phyloP scores from a whole-genome alignment of 2,113 vertebrate species.

The Shinisaurus crocodilurus region DNA sequence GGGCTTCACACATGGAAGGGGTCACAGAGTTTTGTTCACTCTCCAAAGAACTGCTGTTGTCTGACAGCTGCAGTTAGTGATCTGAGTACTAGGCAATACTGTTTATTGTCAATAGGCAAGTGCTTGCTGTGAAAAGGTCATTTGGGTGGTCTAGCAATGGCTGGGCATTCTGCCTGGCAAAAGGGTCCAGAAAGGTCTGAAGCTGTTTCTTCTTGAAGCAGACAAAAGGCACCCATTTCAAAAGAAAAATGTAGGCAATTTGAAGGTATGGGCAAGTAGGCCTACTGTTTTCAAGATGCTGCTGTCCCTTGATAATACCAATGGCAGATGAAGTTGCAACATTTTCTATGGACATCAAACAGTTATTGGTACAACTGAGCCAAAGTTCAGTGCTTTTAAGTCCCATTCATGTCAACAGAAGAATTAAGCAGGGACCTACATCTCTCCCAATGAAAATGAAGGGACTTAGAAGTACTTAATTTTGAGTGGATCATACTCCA shows the following conservation, averaged over 20 bases:
- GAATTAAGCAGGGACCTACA: background rate
- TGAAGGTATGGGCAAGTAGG: background rate
- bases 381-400: background rate
- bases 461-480: background rate
- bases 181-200: background rate
- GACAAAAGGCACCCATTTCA: background rate
- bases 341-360: background rate
- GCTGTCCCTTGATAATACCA: background rate
- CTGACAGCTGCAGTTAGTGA: no score
- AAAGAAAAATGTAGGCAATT: background rate
- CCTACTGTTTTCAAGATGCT: accelerated
- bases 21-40: background rate
- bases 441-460: background rate
- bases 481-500: background rate
- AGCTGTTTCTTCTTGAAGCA: background rate
- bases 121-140: background rate
- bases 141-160: background rate
- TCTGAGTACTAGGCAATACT: background rate
- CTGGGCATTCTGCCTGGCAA: background rate
- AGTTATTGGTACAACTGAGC: background rate
- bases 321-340: background rate
- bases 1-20: no score
- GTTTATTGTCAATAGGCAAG: background rate
- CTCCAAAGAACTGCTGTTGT: background rate
- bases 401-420: background rate